phyloP scores from a whole-genome alignment of 2,888 invertebrate species.

The Lochmaea capreae region DNA sequence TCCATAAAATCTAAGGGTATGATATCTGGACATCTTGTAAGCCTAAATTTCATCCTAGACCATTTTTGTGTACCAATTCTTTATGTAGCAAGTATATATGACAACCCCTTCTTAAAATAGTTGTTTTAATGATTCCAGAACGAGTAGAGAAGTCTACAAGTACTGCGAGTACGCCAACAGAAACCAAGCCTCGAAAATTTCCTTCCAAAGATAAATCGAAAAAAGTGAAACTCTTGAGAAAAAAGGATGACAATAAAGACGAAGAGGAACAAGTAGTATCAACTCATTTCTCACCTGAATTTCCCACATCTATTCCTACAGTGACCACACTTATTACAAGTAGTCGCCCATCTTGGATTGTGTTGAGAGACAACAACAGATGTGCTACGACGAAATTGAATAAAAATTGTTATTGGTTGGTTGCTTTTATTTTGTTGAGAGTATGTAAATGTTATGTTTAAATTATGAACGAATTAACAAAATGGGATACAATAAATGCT shows the following conservation, averaged over 20 bases:
- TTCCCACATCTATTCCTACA: constrained; percentile 48
- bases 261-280: constrained; percentile 58
- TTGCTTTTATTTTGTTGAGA: constrained; percentile 45
- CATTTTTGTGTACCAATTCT: too few relatives aligned
- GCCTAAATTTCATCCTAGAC: too few relatives aligned
- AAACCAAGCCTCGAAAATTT: constrained; percentile 62
- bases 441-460: constrained; percentile 26
- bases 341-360: constrained; percentile 61
- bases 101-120: too few relatives aligned
- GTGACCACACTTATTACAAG: constrained; percentile 56
- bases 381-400: constrained; percentile 46
- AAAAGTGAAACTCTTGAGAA: constrained; percentile 59
- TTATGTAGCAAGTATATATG: too few relatives aligned
- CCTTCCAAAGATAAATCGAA: constrained; percentile 61
- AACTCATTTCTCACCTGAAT: constrained; percentile 57
- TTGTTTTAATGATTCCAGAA: constrained; percentile 54
- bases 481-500: constrained; percentile 47
- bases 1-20: too few relatives aligned
- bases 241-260: constrained; percentile 56
- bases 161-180: constrained; percentile 61
- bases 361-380: constrained; percentile 51
- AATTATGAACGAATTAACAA: constrained; percentile 41
- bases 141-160: constrained; percentile 63
- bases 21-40: too few relatives aligned
- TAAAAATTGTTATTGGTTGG: constrained; percentile 47